phyloP scores from a whole-genome alignment of 2,888 invertebrate species.

The Chaitophorus viminalis region DNA sequence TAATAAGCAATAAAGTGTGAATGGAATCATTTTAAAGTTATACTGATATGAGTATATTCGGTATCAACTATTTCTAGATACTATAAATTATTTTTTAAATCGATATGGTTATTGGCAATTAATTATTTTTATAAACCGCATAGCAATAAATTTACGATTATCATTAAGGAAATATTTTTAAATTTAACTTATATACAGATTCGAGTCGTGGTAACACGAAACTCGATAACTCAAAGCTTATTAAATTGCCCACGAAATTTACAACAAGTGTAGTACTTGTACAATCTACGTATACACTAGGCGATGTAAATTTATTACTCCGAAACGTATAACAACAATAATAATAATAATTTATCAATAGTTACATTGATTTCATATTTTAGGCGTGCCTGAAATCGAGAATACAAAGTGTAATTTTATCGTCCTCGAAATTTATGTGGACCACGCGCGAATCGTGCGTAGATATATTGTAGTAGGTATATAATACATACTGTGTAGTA shows the following conservation, averaged over 20 bases:
- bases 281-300: too few species aligned
- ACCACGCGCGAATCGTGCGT: not conserved
- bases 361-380: not conserved
- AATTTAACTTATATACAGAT: not conserved
- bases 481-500: too few species aligned
- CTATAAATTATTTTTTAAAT: not conserved
- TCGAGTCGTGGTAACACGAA: not conserved
- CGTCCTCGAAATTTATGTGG: not conserved
- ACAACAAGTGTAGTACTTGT: not conserved
- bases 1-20: not conserved
- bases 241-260: constrained; percentile 11
- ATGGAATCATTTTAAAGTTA: not conserved
- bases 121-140: not conserved
- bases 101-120: not conserved
- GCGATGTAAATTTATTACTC: constrained; percentile 18
- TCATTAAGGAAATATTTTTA: constrained; percentile 9
- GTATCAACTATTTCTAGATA: not conserved
- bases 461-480: not conserved
- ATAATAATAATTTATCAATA: constrained; percentile 13
- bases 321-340: not conserved
- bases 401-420: not conserved
- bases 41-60: not conserved
- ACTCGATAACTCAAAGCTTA: constrained; percentile 3
- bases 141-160: constrained; percentile 18
- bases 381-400: not conserved